Percentiles rank a stretch among this genome's conserved stretches.
Conservation (phyloP, 2,113 vertebrate species). For the Hippocampus zosterae region DNA sequence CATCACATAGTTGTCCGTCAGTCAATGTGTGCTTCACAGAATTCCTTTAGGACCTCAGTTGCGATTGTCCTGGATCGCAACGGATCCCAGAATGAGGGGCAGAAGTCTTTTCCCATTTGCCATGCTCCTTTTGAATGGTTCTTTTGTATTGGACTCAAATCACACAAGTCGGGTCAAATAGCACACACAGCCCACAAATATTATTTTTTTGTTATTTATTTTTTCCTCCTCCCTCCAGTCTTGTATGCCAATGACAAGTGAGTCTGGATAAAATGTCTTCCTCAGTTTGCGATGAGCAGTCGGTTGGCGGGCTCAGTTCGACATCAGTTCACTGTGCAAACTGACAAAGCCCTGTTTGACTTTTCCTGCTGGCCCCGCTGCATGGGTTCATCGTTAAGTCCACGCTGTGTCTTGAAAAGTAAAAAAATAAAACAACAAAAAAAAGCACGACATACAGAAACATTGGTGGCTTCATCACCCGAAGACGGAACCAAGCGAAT, state of each 20-base stretch:
- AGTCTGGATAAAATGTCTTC: conserved; percentile 21
- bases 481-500: conserved; percentile 52
- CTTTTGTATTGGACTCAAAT: conserved; percentile 29
- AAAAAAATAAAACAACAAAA: conserved; percentile 59
- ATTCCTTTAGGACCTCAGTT: conserved; percentile 30
- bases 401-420: conserved; percentile 61
- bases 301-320: conserved; percentile 31
- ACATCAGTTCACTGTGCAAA: conserved; percentile 37
- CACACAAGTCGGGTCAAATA: conserved; percentile 42
- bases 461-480: conserved; percentile 64
- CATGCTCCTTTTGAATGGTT: conserved; percentile 37
- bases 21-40: conserved; percentile 21
- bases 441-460: conserved; percentile 69
- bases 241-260: conserved; percentile 16
- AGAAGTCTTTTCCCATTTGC: conserved; percentile 30
- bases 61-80: conserved; percentile 51
- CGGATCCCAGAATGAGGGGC: conserved; percentile 33
- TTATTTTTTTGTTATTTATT: conserved; percentile 24
- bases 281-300: conserved; percentile 30
- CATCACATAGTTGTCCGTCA: conserved; percentile 26
- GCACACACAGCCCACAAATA: conserved; percentile 2
- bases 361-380: conserved; percentile 44
- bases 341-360: conserved; percentile 52
- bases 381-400: conserved; percentile 54
- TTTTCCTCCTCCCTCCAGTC: conserved; percentile 5